Percentiles rank a stretch among this genome's conserved stretches.
Conservation (phyloP, 2,888 invertebrate species). For the Latrodectus elegans region DNA sequence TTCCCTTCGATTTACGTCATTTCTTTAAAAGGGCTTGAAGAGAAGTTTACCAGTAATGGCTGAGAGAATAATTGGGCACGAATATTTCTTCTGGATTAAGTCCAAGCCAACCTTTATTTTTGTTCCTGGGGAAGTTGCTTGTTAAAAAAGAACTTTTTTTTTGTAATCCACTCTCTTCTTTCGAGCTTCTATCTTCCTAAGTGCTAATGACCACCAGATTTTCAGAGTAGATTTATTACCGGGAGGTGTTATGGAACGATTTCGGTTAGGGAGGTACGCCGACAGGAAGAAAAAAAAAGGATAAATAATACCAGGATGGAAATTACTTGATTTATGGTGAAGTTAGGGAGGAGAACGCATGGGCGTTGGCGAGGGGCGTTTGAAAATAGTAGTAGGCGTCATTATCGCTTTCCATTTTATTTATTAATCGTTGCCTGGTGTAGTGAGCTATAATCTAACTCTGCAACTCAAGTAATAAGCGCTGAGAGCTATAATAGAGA, state of each 20-base stretch:
- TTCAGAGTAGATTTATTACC: not conserved
- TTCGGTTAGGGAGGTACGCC: not conserved
- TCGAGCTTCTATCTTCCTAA: not conserved
- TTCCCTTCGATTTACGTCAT: not conserved
- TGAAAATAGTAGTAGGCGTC: not conserved
- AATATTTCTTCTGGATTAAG: not conserved
- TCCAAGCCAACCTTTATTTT: not conserved
- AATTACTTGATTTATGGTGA: not conserved
- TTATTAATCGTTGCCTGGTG: not conserved
- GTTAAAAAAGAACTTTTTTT: not conserved
- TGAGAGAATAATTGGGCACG: not conserved
- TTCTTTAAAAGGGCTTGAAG: conserved; percentile 1
- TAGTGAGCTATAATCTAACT: too few species aligned
- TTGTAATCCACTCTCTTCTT: not conserved
- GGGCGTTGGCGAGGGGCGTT: not conserved
- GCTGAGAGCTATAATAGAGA: too few species aligned
- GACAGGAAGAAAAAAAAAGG: not conserved
- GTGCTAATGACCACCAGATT: not conserved
- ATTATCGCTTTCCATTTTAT: not conserved
- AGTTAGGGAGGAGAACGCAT: not conserved
- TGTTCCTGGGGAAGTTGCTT: not conserved
- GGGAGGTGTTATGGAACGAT: not conserved
- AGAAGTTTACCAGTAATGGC: not conserved
- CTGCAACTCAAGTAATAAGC: too few species aligned
- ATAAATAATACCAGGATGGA: not conserved